A percentile compares a stretch with the other conserved stretches of the same genome.
Conservation (phyloP, 2,888 invertebrate species). For the Gymnosoma rotundatum region DNA sequence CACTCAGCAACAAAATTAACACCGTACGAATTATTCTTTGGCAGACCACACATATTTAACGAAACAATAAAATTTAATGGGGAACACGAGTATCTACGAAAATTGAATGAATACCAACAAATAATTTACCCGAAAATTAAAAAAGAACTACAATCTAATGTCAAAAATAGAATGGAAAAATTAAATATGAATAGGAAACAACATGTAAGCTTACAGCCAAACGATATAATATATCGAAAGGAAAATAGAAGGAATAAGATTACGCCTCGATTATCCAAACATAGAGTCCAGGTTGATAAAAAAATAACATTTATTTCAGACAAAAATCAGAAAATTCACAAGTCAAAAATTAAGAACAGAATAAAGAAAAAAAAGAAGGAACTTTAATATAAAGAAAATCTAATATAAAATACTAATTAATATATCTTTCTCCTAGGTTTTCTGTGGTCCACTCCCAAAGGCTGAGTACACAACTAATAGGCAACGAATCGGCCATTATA, state of each 20-base stretch:
- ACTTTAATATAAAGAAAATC: background rate
- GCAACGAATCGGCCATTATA: constrained; percentile 4
- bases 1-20: constrained; percentile 39
- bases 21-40: constrained; percentile 35
- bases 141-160: constrained; percentile 23
- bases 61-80: constrained; percentile 1
- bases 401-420: too few species aligned
- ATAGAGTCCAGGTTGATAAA: constrained; percentile 39
- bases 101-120: constrained; percentile 27
- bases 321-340: constrained; percentile 65
- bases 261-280: constrained; percentile 32
- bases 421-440: constrained; percentile 25
- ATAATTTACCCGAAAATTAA: constrained; percentile 53
- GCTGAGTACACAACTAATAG: constrained; percentile 11
- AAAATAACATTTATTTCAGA: constrained; percentile 50
- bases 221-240: constrained; percentile 49
- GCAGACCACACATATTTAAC: constrained; percentile 60
- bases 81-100: constrained; percentile 25
- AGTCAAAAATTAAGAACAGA: constrained; percentile 50
- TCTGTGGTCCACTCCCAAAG: constrained; percentile 24
- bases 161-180: constrained; percentile 31
- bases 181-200: constrained; percentile 40
- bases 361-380: constrained; percentile 4
- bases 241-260: constrained; percentile 26
- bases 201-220: background rate